These are phyloP conservation scores for Oasisia sp. DNA, from an alignment of 2,888 invertebrate species.

Conservation along the genomic window DNA sequence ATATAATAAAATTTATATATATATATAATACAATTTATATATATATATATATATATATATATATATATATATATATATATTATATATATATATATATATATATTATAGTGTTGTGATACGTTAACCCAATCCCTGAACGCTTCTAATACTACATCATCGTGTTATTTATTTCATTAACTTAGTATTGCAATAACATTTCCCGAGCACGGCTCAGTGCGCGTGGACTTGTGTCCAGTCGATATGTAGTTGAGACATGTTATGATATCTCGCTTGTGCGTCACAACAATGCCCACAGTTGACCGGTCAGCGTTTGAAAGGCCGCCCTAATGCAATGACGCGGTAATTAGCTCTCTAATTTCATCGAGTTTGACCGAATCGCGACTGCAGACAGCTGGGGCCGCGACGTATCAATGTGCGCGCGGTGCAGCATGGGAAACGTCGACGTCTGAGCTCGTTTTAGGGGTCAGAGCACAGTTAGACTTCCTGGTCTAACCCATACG, in stretches of 20 bases:
- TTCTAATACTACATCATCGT: neutral
- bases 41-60: too few relatives aligned
- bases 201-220: neutral
- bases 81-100: too few relatives aligned
- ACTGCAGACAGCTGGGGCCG: neutral
- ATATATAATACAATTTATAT: too few relatives aligned
- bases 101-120: too few relatives aligned
- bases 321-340: neutral
- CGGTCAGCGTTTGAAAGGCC: neutral
- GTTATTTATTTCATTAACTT: neutral
- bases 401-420: neutral
- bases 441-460: neutral
- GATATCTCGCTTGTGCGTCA: neutral
- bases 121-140: neutral
- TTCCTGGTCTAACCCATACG: too few relatives aligned
- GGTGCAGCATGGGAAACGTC: neutral
- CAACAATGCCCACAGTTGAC: neutral
- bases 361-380: neutral
- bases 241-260: neutral
- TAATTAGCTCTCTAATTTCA: slow-evolving; percentile 4
- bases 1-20: too few relatives aligned
- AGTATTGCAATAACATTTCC: neutral
- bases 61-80: too few relatives aligned
- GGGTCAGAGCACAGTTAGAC: too few relatives aligned
- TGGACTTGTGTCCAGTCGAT: neutral